Base-by-base conservation (phyloP, 2,797 vertebrate genomes). In the Myotis daubentonii region DNA sequence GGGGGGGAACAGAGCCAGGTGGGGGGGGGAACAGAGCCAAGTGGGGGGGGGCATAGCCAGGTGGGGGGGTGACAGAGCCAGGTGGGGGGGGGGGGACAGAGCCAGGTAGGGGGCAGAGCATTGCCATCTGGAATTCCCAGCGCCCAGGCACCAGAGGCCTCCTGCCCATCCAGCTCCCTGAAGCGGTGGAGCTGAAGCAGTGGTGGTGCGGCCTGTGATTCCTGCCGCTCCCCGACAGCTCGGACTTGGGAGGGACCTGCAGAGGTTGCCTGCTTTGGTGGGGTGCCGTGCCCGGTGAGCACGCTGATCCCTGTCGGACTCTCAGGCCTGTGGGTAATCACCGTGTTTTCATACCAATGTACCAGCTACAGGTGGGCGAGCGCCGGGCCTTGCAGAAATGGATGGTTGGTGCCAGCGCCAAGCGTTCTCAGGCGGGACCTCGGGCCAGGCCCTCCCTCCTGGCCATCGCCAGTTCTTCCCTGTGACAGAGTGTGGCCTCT, bases 101-200 rank as follows among this genome's bases (percentile, higher is more conserved):
- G n/a, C n/a, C n/a, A n/a, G n/a, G n/a, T n/a, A n/a, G 22, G 44
- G 15, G 36, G 68, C 0, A 1, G 9, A 17, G 33, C 28, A 0
- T 44, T 66, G 12, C 71, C 6, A 9, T 87, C 83, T 84, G 87
- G 49, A 70, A 38, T 89, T 89, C 49, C 57, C 36, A 70, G n/a
- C 47, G 91, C 57, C 30, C 12, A 3, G 66, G 79, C 93, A 68
- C 80, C 78, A 47, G 8, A 87, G 80, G 33, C 47, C 7, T 47
- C 44, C 25, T 33, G 70, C 36, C n/a, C 47, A 2, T 49, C 78
- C 8, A 53, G 1, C 74, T 83, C 84, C 72, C 68, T 1, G 0
- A 51, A 80, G 91, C 92, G 72, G 47, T 65, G 44, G 53, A 19
- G 25, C 3, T 16, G 36, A 38, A 87, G n/a, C 47, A 68, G 38